These are phyloP conservation scores for Athene noctua DNA, from an alignment of 2,113 vertebrate genomes.

Conservation along the genomic window DNA sequence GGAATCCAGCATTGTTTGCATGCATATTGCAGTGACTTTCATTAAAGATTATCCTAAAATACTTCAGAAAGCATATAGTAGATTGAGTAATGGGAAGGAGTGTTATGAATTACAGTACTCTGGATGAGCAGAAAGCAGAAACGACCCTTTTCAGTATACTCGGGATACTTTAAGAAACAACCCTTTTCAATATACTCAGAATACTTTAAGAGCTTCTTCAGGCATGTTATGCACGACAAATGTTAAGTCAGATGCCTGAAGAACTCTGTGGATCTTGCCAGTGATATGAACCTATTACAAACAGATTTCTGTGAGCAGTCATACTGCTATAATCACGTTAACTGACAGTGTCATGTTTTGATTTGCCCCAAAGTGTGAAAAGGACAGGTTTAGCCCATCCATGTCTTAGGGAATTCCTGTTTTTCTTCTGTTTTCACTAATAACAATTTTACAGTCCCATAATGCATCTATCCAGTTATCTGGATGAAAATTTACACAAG, in stretches of 20 bases:
- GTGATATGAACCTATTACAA: not conserved
- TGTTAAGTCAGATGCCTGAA: not conserved
- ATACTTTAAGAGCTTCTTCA: not conserved
- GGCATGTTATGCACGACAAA: not conserved
- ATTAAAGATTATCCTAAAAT: not conserved
- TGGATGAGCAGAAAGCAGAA: not conserved
- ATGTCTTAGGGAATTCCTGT: not conserved
- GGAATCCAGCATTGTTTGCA: not conserved
- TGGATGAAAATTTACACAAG: not conserved
- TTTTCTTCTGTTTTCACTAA: not conserved
- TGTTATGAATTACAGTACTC: not conserved
- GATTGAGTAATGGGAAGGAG: not conserved
- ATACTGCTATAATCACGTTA: not conserved
- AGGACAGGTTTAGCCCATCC: not conserved
- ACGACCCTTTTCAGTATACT: not conserved
- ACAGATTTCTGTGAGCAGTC: not conserved
- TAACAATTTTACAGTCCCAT: not conserved
- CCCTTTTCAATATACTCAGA: not conserved
- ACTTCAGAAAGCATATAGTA: not conserved
- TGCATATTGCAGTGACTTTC: not conserved
- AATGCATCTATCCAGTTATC: not conserved
- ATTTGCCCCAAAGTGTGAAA: not conserved
- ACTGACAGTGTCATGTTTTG: not conserved
- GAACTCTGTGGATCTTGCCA: not conserved
- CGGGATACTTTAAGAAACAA: not conserved